Evolutionary conservation across 2,888 invertebrate genomes (phyloP).

Genomic region (Apamea anceps): DNA sequence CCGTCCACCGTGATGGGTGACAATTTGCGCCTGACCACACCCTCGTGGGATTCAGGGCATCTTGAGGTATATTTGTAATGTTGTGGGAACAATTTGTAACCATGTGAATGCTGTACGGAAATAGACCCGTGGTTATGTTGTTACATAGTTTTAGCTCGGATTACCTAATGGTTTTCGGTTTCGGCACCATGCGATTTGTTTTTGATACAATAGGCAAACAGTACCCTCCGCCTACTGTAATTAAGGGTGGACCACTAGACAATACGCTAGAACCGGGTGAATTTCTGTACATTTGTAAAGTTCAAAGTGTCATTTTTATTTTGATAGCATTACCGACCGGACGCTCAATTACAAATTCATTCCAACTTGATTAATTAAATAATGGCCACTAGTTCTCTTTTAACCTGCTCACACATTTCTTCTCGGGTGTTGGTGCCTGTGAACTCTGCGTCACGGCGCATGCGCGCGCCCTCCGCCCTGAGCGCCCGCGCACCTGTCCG

Average conservation of each 20-base stretch:
- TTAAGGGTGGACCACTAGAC: not conserved
- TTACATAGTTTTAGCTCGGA: conserved; percentile 15
- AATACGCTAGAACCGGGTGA: not conserved
- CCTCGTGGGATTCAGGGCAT: conserved; percentile 59
- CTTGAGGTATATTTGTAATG: conserved; percentile 34
- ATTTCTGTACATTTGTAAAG: not conserved
- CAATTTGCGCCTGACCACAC: conserved; percentile 51
- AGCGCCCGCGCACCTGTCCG: conserved; percentile 72
- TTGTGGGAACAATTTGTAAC: conserved; percentile 42
- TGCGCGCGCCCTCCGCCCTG: conserved; percentile 68
- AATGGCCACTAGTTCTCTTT: not conserved
- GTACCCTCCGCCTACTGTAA: not conserved
- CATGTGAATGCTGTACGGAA: conserved; percentile 39
- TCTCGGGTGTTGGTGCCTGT: conserved; percentile 48
- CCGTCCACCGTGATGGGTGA: conserved; percentile 18
- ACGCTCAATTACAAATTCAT: not conserved
- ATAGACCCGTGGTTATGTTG: conserved; percentile 27
- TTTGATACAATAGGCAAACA: not conserved
- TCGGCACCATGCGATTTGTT: conserved; percentile 1
- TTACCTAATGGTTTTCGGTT: conserved; percentile 16
- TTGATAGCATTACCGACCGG: not conserved
- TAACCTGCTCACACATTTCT: conserved; percentile 18
- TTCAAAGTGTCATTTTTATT: not conserved
- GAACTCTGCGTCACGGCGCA: conserved; percentile 62
- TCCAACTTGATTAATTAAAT: not conserved